Evolutionary conservation across 2,888 invertebrate species (phyloP).

Genomic region (Oegoconia quadripuncta): DNA sequence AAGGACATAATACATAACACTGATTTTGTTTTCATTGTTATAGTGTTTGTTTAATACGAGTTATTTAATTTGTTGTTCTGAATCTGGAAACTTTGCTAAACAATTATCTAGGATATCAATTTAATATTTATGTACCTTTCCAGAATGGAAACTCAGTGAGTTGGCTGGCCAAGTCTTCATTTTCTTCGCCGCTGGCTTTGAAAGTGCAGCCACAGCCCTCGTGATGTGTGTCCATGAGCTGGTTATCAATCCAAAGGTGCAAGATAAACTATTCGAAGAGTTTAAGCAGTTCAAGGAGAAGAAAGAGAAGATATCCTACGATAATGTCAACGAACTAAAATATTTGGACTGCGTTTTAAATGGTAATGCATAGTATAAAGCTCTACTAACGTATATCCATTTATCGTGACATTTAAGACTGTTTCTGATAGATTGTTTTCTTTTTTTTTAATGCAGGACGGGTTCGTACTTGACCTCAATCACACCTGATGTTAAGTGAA

Average conservation of each 20-base stretch:
- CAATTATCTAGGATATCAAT: background rate
- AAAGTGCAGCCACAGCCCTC: slow-evolving; percentile 56
- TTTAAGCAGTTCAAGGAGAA: slow-evolving; percentile 36
- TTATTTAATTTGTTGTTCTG: no score
- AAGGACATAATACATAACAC: no score
- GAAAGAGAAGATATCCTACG: slow-evolving; percentile 36
- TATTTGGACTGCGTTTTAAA: slow-evolving; percentile 57
- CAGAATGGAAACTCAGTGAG: slow-evolving; percentile 62
- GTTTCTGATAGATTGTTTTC: no score
- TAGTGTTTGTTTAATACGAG: no score
- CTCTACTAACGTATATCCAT: no score
- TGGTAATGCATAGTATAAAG: slow-evolving; percentile 36
- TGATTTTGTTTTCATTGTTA: no score
- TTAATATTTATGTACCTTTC: slow-evolving; percentile 10
- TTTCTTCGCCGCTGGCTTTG: slow-evolving; percentile 70
- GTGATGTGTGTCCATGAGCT: slow-evolving; percentile 60
- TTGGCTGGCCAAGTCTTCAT: slow-evolving; percentile 63
- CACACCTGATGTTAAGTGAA: no score
- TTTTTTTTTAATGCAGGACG: no score
- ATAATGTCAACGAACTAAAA: slow-evolving; percentile 45
- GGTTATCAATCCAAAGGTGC: slow-evolving; percentile 54
- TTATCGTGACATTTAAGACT: no score
- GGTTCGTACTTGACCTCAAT: no score
- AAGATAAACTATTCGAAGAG: slow-evolving; percentile 61
- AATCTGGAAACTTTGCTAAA: no score